Conservation (phyloP, 2,113 vertebrate genomes). For the Tinamus guttatus region DNA sequence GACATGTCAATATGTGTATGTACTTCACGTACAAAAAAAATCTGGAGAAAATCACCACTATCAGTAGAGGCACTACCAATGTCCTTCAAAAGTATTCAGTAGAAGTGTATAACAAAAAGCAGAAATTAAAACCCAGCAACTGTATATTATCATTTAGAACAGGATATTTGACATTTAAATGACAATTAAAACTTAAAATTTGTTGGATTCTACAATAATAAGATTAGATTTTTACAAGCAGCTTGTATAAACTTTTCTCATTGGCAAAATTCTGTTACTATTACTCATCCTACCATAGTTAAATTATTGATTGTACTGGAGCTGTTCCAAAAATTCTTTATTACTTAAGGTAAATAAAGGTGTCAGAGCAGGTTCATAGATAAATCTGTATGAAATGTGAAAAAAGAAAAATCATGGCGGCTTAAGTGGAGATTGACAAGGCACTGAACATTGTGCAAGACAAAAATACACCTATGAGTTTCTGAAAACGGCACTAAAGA, state of each 20-base stretch:
- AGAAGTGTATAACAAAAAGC: not conserved
- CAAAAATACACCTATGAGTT: not conserved
- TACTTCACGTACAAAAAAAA: not conserved
- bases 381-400: not conserved
- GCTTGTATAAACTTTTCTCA: not conserved
- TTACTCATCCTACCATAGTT: not conserved
- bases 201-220: not conserved
- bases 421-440: not conserved
- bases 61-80: not conserved
- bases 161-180: not conserved
- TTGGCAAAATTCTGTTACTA: not conserved
- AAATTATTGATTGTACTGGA: not conserved
- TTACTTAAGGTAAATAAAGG: conserved; percentile 14
- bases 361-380: not conserved
- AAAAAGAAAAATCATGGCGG: not conserved
- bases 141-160: not conserved
- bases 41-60: not conserved
- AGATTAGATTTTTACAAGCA: not conserved
- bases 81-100: not conserved
- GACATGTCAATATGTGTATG: not conserved
- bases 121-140: not conserved
- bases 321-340: not conserved
- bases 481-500: not conserved
- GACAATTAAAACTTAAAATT: not conserved
- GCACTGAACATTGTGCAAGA: not conserved